phyloP scores from a whole-genome alignment of 2,797 vertebrate species.

The Pithecia hirsuta region DNA sequence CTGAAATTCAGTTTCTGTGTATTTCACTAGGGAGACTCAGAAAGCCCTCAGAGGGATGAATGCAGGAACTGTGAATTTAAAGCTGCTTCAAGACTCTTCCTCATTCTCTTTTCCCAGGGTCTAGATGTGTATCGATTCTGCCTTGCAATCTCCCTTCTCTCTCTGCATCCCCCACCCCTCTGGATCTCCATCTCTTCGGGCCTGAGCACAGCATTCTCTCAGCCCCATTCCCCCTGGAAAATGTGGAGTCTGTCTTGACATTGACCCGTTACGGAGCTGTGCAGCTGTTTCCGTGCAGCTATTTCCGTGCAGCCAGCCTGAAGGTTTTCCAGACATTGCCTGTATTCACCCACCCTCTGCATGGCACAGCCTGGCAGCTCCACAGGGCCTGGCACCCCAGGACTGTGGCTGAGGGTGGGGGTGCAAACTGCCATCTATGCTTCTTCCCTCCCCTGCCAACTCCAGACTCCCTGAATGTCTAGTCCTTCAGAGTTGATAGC shows the following conservation, averaged over 20 bases:
- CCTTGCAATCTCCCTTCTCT: conserved; percentile 12
- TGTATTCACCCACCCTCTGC: conserved; percentile 81
- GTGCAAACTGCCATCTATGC: neutral
- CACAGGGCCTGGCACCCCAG: neutral
- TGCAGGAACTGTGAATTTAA: neutral
- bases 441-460: neutral
- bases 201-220: neutral
- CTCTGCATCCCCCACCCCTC: neutral
- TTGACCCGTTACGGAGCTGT: conserved; percentile 74
- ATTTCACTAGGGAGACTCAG: neutral
- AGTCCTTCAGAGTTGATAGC: neutral
- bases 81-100: neutral
- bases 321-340: conserved; percentile 86
- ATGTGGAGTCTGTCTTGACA: conserved; percentile 69
- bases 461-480: neutral
- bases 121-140: conserved; percentile 38
- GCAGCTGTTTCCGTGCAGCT: conserved; percentile 89
- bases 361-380: neutral
- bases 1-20: neutral
- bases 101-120: neutral
- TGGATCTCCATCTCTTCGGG: neutral
- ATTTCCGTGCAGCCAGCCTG: conserved; percentile 86
- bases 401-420: neutral
- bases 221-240: conserved; percentile 67
- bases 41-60: neutral